Evolutionary conservation across 2,888 invertebrate species (phyloP).

Genomic region (Andrena marginata): DNA sequence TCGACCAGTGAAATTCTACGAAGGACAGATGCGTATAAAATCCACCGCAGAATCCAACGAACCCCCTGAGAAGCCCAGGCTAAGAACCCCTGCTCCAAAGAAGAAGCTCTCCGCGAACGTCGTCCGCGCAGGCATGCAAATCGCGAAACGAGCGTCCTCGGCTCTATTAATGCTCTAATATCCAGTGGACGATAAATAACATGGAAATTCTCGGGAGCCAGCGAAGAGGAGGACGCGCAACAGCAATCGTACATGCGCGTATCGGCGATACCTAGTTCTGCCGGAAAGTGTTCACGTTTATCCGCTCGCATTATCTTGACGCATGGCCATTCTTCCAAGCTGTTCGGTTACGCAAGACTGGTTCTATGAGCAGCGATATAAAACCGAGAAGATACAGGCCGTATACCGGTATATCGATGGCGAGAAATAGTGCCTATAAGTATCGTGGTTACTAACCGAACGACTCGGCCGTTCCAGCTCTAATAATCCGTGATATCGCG

Average conservation of each 20-base stretch:
- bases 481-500: constrained; percentile 56
- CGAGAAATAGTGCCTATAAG: constrained; percentile 62
- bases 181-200: constrained; percentile 43
- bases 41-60: too few relatives aligned
- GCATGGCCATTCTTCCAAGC: constrained; percentile 69
- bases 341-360: constrained; percentile 69
- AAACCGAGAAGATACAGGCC: constrained; percentile 65
- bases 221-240: constrained; percentile 1
- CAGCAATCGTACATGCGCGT: constrained; percentile 17
- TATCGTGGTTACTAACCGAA: constrained; percentile 63
- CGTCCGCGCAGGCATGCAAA: not conserved
- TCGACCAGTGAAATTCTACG: too few relatives aligned
- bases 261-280: constrained; percentile 67
- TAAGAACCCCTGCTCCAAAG: not conserved
- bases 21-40: too few relatives aligned
- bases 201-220: constrained; percentile 33
- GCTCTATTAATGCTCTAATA: constrained; percentile 16
- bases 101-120: not conserved
- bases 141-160: constrained; percentile 10
- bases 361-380: constrained; percentile 66
- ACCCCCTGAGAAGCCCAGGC: too few relatives aligned
- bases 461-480: constrained; percentile 47
- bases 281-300: constrained; percentile 75
- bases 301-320: constrained; percentile 75
- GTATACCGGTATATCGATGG: constrained; percentile 63